Conservation (phyloP, 1,140 invertebrate genomes). For the Rhopalosiphum maidis region DNA sequence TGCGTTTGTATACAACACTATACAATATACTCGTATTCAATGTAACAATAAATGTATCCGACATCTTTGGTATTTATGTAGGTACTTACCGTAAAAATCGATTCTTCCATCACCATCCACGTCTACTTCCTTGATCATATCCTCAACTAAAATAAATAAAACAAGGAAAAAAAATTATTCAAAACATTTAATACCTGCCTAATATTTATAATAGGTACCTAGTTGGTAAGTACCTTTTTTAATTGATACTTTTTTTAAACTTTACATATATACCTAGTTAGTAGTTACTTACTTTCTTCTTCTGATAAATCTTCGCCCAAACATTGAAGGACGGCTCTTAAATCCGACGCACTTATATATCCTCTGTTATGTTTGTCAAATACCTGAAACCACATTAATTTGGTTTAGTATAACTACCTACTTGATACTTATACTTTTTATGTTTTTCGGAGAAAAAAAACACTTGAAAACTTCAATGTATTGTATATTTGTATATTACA, state of each 20-base stretch:
- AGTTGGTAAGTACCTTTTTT: background rate
- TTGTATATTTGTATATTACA: no score
- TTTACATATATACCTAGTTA: slow-evolving; percentile 51
- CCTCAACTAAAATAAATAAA: slow-evolving; percentile 75
- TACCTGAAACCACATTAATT: slow-evolving; percentile 64
- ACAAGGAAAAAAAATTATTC: background rate
- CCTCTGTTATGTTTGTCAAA: slow-evolving; percentile 88
- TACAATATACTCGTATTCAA: background rate
- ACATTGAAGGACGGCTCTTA: slow-evolving; percentile 83
- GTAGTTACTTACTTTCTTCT: slow-evolving; percentile 75
- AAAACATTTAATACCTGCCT: background rate
- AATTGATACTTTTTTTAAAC: background rate
- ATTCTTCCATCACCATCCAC: slow-evolving; percentile 88
- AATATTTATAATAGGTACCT: background rate
- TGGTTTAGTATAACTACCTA: background rate
- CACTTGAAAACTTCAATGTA: background rate
- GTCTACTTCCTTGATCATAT: slow-evolving; percentile 92
- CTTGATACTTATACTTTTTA: background rate
- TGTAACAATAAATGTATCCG: background rate
- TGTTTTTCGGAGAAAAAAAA: background rate
- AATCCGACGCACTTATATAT: slow-evolving; percentile 84
- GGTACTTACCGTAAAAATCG: slow-evolving; percentile 80
- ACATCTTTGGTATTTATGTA: background rate
- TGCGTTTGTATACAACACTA: no score
- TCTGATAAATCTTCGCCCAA: slow-evolving; percentile 84